These are phyloP conservation scores for Sebastes schlegelii DNA, from an alignment of 2,113 vertebrate species.

Conservation along the genomic window DNA sequence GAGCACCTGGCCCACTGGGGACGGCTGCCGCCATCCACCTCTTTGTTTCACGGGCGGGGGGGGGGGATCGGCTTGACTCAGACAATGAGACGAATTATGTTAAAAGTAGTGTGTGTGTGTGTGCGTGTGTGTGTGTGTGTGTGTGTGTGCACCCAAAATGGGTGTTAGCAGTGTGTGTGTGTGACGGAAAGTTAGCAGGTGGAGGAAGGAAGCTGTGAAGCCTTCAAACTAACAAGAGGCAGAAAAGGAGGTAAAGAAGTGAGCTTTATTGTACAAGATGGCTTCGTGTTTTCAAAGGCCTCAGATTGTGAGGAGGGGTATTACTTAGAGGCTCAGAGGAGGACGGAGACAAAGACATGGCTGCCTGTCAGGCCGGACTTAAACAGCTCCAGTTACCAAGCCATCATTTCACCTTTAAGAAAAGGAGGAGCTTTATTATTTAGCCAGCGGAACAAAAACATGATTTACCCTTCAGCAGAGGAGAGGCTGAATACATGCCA, in stretches of 20 bases:
- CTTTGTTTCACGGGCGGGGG: constrained; percentile 79
- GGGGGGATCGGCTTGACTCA: constrained; percentile 63
- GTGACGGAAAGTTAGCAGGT: constrained; percentile 61
- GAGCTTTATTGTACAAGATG: constrained; percentile 50
- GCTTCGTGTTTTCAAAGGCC: constrained; percentile 28
- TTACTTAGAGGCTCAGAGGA: constrained; percentile 48
- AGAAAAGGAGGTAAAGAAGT: constrained; percentile 19
- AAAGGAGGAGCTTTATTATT: constrained; percentile 36
- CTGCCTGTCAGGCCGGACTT: constrained; percentile 43
- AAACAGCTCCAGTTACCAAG: constrained; percentile 44
- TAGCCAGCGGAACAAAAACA: constrained; percentile 12
- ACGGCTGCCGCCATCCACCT: constrained; percentile 83
- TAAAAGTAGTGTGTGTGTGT: constrained; percentile 73
- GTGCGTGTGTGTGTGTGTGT: constrained; percentile 17
- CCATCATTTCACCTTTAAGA: constrained; percentile 24
- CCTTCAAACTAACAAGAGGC: constrained; percentile 41
- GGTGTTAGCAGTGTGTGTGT: constrained; percentile 1
- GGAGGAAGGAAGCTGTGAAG: constrained; percentile 41
- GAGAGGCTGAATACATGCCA: constrained; percentile 3
- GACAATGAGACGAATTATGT: constrained; percentile 82
- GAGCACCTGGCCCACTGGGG: constrained; percentile 94
- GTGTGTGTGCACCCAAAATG: neutral
- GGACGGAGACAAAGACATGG: constrained; percentile 34
- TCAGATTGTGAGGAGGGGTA: constrained; percentile 18
- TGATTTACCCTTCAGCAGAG: neutral